These are phyloP conservation scores for Perca fluviatilis DNA, from an alignment of 2,113 vertebrate genomes.

Conservation along the genomic window DNA sequence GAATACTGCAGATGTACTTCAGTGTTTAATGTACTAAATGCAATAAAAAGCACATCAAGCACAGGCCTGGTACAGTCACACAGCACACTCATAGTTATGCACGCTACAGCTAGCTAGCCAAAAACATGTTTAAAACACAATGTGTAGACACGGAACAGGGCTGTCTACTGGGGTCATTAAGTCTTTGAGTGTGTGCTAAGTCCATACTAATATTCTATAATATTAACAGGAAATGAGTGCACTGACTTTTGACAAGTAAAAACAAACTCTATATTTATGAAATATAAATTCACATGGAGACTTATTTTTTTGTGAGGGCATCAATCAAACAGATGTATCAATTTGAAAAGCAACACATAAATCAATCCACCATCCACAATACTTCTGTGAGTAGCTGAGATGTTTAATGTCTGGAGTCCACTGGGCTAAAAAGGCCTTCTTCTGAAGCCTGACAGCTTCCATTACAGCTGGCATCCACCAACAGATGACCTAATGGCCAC, in stretches of 20 bases:
- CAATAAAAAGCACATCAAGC: conserved; percentile 31
- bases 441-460: too few relatives aligned
- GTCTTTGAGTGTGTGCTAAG: background rate
- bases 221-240: background rate
- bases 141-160: background rate
- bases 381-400: too few relatives aligned
- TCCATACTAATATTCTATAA: background rate
- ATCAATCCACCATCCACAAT: too few relatives aligned
- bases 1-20: conserved; percentile 23
- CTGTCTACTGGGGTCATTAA: background rate
- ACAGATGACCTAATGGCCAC: too few relatives aligned
- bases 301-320: background rate
- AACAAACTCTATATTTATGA: background rate
- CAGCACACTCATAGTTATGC: conserved; percentile 5
- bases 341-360: too few relatives aligned
- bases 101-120: conserved; percentile 26
- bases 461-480: too few relatives aligned
- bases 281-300: background rate
- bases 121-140: conserved; percentile 12
- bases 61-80: conserved; percentile 11
- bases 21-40: conserved; percentile 37
- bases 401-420: too few relatives aligned
- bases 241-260: background rate
- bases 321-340: background rate
- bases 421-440: too few relatives aligned